Conservation (phyloP, 2,888 invertebrate species). For the Dryadula phaetusa region DNA sequence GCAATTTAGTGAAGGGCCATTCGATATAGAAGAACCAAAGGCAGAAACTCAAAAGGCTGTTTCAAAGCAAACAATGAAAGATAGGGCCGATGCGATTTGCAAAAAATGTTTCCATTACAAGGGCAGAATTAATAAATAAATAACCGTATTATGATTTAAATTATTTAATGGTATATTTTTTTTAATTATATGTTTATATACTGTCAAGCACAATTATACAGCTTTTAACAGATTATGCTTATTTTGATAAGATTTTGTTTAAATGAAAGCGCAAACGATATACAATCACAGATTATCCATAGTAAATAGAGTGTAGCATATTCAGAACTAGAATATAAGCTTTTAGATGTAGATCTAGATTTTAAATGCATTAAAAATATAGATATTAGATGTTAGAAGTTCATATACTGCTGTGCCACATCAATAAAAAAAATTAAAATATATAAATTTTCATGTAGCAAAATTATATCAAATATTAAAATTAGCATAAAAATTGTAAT, state of each 20-base stretch:
- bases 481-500: conserved; percentile 9
- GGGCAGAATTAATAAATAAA: conserved; percentile 68
- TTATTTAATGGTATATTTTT: conserved; percentile 13
- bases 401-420: conserved; percentile 71
- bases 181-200: not conserved
- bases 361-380: conserved; percentile 1
- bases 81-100: conserved; percentile 78
- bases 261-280: conserved; percentile 31
- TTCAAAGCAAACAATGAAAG: conserved; percentile 68
- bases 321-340: not conserved
- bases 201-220: conserved; percentile 31
- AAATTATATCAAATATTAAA: conserved; percentile 11
- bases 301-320: not conserved
- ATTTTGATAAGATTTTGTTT: conserved; percentile 27
- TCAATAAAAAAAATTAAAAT: conserved; percentile 67
- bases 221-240: conserved; percentile 20
- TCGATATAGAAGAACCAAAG: conserved; percentile 70
- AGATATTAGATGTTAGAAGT: not conserved
- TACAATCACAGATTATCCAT: conserved; percentile 2
- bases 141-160: not conserved
- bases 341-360: conserved; percentile 27
- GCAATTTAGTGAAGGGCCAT: conserved; percentile 78
- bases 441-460: conserved; percentile 5
- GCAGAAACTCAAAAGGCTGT: conserved; percentile 70
- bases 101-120: conserved; percentile 82